phyloP scores from a whole-genome alignment of 2,888 invertebrate species.

The Melangyna quadrimaculata region DNA sequence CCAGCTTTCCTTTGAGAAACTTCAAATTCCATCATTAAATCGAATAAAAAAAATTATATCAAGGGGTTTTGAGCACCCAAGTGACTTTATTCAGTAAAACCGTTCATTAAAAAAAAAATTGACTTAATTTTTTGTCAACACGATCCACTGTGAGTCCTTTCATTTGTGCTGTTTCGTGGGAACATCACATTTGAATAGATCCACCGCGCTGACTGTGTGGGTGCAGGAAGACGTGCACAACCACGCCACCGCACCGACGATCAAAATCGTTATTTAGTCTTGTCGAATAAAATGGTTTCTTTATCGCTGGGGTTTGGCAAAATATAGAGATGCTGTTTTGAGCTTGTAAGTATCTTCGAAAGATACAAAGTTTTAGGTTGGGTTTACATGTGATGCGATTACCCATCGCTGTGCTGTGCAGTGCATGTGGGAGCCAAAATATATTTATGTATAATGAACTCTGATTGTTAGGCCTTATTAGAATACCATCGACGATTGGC shows the following conservation, averaged over 20 bases:
- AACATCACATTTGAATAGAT: slow-evolving; percentile 46
- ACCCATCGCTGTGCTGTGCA: not conserved
- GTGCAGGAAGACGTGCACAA: slow-evolving; percentile 7
- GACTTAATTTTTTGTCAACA: not conserved
- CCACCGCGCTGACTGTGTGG: slow-evolving; percentile 16
- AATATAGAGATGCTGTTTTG: slow-evolving; percentile 10
- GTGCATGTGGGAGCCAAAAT: slow-evolving; percentile 38
- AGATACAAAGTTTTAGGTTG: slow-evolving; percentile 38
- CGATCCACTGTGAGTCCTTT: slow-evolving; percentile 36
- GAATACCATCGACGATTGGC: slow-evolving; percentile 32
- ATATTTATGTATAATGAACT: not conserved
- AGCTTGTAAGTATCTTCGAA: slow-evolving; percentile 1
- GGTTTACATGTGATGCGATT: slow-evolving; percentile 12
- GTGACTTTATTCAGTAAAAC: no score
- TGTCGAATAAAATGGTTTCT: slow-evolving; percentile 66
- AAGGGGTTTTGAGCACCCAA: no score
- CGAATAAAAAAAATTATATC: no score
- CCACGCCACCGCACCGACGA: not conserved
- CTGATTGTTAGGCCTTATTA: slow-evolving; percentile 31
- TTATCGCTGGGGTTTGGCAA: slow-evolving; percentile 47
- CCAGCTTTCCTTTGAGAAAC: no score
- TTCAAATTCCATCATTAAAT: no score
- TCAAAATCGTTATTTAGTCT: slow-evolving; percentile 35
- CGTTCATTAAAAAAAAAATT: no score
- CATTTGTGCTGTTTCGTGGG: slow-evolving; percentile 49